A percentile compares a stretch with the other conserved stretches of the same genome.
phyloP scores from a whole-genome alignment of 2,888 invertebrate species.

The Nomada ruficornis region DNA sequence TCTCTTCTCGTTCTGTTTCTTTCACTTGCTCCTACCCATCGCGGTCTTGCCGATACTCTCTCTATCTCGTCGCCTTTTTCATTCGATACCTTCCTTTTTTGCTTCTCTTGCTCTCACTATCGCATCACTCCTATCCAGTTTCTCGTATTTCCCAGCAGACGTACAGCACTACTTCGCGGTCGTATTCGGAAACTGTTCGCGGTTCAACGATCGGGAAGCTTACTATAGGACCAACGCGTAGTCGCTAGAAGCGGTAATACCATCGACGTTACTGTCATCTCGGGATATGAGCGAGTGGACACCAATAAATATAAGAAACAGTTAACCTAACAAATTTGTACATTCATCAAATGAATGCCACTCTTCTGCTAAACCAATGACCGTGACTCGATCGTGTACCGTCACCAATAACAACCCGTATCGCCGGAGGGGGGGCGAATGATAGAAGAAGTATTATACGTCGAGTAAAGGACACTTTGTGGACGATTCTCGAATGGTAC shows the following conservation, averaged over 20 bases:
- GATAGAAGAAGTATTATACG: conserved; percentile 5
- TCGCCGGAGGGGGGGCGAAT: not conserved
- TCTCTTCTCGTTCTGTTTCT: conserved; percentile 32
- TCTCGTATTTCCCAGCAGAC: conserved; percentile 26
- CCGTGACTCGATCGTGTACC: not conserved
- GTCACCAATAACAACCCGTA: not conserved
- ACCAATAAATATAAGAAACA: not conserved
- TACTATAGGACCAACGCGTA: conserved; percentile 21
- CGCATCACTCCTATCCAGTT: conserved; percentile 4
- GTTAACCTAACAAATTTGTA: not conserved
- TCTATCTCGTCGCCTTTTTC: conserved; percentile 20
- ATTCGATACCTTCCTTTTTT: not conserved
- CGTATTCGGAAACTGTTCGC: conserved; percentile 50
- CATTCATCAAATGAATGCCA: not conserved
- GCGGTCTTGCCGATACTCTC: not conserved
- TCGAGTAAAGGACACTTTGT: conserved; percentile 37
- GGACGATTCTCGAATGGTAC: conserved; percentile 36
- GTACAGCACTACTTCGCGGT: conserved; percentile 26
- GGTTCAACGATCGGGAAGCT: conserved; percentile 50
- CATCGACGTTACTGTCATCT: conserved; percentile 44
- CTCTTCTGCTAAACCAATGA: not conserved
- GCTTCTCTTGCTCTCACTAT: conserved; percentile 7
- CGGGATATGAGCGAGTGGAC: not conserved
- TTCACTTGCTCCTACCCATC: conserved; percentile 5
- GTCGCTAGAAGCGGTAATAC: conserved; percentile 17